Evolutionary conservation across 2,797 vertebrate species (phyloP), one percentile per base, ranked within the genome.

Genomic region (Garrulus glandarius): DNA sequence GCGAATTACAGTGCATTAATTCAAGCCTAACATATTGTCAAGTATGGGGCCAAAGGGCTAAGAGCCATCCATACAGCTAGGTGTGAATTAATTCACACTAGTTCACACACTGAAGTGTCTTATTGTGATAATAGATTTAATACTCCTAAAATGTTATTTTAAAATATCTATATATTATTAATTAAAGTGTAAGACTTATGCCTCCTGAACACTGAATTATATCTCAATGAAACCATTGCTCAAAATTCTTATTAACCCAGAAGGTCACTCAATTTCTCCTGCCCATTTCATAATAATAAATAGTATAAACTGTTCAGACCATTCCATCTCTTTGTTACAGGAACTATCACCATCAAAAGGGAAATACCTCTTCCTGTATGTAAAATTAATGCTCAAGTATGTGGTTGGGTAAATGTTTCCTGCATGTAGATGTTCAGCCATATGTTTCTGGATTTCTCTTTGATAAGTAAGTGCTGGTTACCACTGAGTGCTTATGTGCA

Each of bases 181-280:
- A 97, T 96, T 92, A 95, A 95, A 77, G 90, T 93, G 80, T 78
- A 76, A 95, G 91, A 85, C 39, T 95, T 94, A 84, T 49, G 93
- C 84, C 89, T 95, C 80, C 92, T 90, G 89, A 96, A 82, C 87
- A 92, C 83, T 94, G 94, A 96, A 95, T 97, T 97, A 96, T 97
- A 94, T 94, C 84, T 93, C 95, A 97, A 96, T 96, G 91, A 97
- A 97, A 74, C 56, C 89, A 94, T 96, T 96, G 95, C 92, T 96
- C 93, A 95, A 87, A 97, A 97, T 98, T 97, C 96, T 96, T 97
- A 98, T 97, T 97, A 97, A 97, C 94, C 97, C 88, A 93, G 87
- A 86, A 94, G 95, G 95, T 97, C 96, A 96, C 93, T 96, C 93
- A 94, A 98, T 97, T 97, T 84, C 82, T 97, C 49, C 93, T 97